A percentile compares a stretch with the other conserved stretches of the same genome.
Evolutionary conservation across 2,888 invertebrate species (phyloP).

Genomic region (Yponomeuta malinellus): DNA sequence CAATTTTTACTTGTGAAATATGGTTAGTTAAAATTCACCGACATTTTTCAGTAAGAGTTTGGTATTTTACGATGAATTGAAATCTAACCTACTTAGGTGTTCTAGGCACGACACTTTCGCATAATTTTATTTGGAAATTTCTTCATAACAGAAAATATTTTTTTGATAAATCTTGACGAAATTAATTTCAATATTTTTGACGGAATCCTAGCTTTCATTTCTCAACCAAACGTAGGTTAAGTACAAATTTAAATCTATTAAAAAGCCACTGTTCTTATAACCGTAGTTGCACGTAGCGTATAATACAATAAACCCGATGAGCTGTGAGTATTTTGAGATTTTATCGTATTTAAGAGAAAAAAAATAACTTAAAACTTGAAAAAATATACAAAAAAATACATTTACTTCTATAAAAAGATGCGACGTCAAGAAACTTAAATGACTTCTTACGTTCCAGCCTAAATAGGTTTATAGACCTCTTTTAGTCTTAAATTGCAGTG

Average conservation of each 20-base stretch:
- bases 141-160: constrained; percentile 1
- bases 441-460: constrained; percentile 60
- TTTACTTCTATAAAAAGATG: constrained; percentile 1
- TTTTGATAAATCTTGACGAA: constrained; percentile 1
- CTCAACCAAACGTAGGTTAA: constrained; percentile 56
- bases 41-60: background rate
- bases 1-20: background rate
- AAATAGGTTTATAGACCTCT: constrained; percentile 53
- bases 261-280: constrained; percentile 73
- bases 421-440: constrained; percentile 10
- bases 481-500: constrained; percentile 47
- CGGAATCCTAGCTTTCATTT: background rate
- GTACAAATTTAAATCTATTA: constrained; percentile 73
- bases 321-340: constrained; percentile 76
- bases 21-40: background rate
- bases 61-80: background rate
- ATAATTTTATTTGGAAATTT: background rate
- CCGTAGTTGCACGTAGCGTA: constrained; percentile 73
- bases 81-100: background rate
- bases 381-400: constrained; percentile 38
- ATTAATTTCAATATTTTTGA: background rate
- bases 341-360: constrained; percentile 71
- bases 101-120: background rate
- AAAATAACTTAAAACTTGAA: constrained; percentile 36
- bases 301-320: constrained; percentile 74